Percentiles rank a stretch among this genome's conserved stretches.
Evolutionary conservation across 2,113 vertebrate species (phyloP).

Genomic region (Hippocampus zosterae): DNA sequence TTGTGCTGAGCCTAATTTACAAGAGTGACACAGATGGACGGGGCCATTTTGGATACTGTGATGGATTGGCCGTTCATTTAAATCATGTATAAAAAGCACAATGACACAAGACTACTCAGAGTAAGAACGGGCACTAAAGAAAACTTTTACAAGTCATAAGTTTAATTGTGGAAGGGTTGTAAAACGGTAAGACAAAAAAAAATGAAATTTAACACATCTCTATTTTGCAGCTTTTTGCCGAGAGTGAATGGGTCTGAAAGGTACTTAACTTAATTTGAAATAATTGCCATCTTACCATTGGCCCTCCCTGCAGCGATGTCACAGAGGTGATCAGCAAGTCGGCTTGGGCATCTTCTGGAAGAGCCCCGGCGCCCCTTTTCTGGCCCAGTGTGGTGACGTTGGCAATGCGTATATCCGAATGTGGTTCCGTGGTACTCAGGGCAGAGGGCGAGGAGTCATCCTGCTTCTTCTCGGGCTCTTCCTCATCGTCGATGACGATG

Average conservation of each 20-base stretch:
- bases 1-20: too few relatives aligned
- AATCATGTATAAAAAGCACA: too few relatives aligned
- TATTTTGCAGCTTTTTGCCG: neutral
- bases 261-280: neutral
- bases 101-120: too few relatives aligned
- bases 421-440: slow-evolving; percentile 91
- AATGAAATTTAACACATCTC: neutral
- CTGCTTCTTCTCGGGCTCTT: slow-evolving; percentile 82
- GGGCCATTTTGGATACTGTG: too few relatives aligned
- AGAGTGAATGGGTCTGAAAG: neutral
- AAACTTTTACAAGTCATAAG: too few relatives aligned
- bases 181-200: too few relatives aligned
- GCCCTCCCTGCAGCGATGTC: slow-evolving; percentile 85
- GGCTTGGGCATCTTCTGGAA: slow-evolving; percentile 75
- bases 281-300: slow-evolving; percentile 46
- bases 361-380: slow-evolving; percentile 30
- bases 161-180: too few relatives aligned
- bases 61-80: too few relatives aligned
- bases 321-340: slow-evolving; percentile 97
- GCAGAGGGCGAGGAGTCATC: slow-evolving; percentile 47
- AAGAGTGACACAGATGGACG: too few relatives aligned
- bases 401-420: slow-evolving; percentile 94
- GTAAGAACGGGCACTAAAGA: too few relatives aligned
- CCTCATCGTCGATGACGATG: slow-evolving; percentile 97
- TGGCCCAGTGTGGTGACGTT: slow-evolving; percentile 92